phyloP scores from a whole-genome alignment of 2,888 invertebrate species.

The Drosophila parthenogenetica region DNA sequence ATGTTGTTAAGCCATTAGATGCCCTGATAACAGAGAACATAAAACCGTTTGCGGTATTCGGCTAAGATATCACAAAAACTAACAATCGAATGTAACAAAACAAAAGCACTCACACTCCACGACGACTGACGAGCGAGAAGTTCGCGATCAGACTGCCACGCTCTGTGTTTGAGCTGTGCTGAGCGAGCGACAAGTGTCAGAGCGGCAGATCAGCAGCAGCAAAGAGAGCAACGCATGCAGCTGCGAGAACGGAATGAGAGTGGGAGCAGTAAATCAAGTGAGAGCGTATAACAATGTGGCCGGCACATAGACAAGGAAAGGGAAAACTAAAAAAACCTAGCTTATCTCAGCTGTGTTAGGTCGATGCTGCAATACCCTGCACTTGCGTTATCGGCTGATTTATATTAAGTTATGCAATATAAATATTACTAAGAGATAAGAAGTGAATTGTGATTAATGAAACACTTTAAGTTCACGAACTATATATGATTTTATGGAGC shows the following conservation, averaged over 20 bases:
- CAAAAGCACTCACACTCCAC: background rate
- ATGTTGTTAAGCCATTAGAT: slow-evolving; percentile 25
- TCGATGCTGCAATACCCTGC: background rate
- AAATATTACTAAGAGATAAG: no score
- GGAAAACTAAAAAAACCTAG: background rate
- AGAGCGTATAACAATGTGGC: slow-evolving; percentile 6
- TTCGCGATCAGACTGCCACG: slow-evolving; percentile 52
- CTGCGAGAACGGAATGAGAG: slow-evolving; percentile 17
- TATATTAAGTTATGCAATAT: no score
- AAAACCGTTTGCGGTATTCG: slow-evolving; percentile 28
- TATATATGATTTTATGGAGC: no score
- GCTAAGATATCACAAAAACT: slow-evolving; percentile 9
- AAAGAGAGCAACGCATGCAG: slow-evolving; percentile 9
- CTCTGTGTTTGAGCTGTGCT: slow-evolving; percentile 6
- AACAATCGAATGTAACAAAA: slow-evolving; percentile 16
- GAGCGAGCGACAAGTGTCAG: slow-evolving; percentile 1
- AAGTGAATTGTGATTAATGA: no score
- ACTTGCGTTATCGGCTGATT: no score
- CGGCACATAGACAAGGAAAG: slow-evolving; percentile 12
- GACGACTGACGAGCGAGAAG: slow-evolving; percentile 38
- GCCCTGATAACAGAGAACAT: slow-evolving; percentile 37
- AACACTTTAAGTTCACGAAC: no score
- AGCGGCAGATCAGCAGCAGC: slow-evolving; percentile 2
- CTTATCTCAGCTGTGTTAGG: background rate
- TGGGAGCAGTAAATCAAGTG: background rate